phyloP scores from a whole-genome alignment of 2,797 vertebrate species.

The Pangasius macronema region DNA sequence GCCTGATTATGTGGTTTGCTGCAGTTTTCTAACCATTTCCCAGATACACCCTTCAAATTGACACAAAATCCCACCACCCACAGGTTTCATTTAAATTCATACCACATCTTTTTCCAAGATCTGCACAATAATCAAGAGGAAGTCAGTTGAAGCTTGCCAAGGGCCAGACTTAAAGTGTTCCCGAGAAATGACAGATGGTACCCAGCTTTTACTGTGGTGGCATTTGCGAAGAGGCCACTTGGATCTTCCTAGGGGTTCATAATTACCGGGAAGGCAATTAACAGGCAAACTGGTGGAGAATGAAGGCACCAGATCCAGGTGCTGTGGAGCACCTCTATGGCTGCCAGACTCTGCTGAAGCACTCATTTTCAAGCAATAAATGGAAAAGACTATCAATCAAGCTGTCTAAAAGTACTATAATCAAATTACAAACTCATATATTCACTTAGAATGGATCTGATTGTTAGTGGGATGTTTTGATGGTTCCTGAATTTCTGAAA shows the following conservation, averaged over 20 bases:
- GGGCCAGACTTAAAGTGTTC: conserved; percentile 51
- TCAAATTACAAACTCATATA: conserved; percentile 21
- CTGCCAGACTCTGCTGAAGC: conserved; percentile 35
- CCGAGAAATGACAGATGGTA: conserved; percentile 58
- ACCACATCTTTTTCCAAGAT: conserved; percentile 39
- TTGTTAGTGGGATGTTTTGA: not conserved
- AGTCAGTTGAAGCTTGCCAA: conserved; percentile 54
- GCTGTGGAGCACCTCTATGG: conserved; percentile 25
- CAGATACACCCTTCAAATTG: conserved; percentile 41
- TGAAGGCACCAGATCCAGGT: conserved; percentile 43
- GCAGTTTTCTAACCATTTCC: conserved; percentile 46
- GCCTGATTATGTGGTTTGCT: conserved; percentile 55
- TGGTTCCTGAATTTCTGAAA: not conserved
- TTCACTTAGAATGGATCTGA: not conserved
- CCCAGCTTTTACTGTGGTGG: conserved; percentile 49
- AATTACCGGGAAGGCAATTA: conserved; percentile 57
- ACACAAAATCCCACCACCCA: conserved; percentile 44
- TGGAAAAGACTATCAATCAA: conserved; percentile 15
- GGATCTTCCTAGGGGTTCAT: conserved; percentile 49
- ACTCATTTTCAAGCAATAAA: conserved; percentile 30
- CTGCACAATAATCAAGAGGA: conserved; percentile 53
- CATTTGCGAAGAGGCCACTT: conserved; percentile 52
- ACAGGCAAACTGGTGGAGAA: conserved; percentile 54
- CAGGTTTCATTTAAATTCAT: conserved; percentile 58
- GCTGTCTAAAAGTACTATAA: conserved; percentile 1